These are phyloP conservation scores for Ochropleura plecta DNA, from an alignment of 2,888 invertebrate species.

Conservation along the genomic window DNA sequence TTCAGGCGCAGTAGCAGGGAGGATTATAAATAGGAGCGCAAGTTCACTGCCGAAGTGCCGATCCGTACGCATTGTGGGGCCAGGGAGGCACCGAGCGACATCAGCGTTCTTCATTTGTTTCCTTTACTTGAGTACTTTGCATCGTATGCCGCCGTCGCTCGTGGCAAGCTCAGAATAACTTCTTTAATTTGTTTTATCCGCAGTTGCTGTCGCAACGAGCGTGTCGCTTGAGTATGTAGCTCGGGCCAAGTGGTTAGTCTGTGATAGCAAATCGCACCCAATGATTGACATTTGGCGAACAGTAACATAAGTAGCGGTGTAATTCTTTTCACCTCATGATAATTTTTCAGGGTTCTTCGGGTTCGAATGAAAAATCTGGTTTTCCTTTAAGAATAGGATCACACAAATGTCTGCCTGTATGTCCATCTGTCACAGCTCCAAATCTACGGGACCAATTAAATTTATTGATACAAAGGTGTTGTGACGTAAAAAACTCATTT, in stretches of 20 bases:
- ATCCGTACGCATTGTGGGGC: slow-evolving; percentile 47
- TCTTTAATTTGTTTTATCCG: not conserved
- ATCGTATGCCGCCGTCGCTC: not conserved
- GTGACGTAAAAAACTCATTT: not conserved
- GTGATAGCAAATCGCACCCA: not conserved
- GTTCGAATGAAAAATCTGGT: not conserved
- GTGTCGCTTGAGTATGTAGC: not conserved
- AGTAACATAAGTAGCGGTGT: too few relatives aligned
- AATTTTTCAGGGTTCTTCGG: not conserved
- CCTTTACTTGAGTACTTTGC: not conserved
- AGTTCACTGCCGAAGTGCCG: slow-evolving; percentile 71
- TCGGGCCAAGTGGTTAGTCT: not conserved
- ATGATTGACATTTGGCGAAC: not conserved
- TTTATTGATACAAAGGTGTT: not conserved
- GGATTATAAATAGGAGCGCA: slow-evolving; percentile 66
- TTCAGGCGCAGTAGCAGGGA: slow-evolving; percentile 56
- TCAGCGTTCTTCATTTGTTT: not conserved
- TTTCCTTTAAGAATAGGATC: not conserved
- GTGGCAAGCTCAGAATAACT: not conserved
- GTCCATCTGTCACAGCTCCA: not conserved
- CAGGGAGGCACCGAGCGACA: slow-evolving; percentile 12
- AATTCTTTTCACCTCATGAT: not conserved
- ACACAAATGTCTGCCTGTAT: not conserved
- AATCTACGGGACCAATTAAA: not conserved
- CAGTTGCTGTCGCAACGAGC: not conserved